Percentiles rank a stretch among this genome's conserved stretches.
Evolutionary conservation across 2,888 invertebrate species (phyloP).

Genomic region (Glomeris marginata): DNA sequence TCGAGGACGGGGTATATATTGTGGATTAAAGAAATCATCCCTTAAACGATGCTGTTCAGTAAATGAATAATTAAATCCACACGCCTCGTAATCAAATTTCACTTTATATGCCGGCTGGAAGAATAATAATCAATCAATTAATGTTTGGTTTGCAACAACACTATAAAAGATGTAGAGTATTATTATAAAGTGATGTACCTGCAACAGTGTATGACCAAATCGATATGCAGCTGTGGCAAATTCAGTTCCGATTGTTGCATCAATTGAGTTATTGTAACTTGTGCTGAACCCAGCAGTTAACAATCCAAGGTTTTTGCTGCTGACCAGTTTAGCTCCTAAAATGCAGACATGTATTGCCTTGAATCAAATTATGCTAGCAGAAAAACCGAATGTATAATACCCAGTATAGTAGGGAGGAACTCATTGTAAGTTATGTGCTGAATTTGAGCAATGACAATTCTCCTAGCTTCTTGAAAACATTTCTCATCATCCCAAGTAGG

Average conservation of each 20-base stretch:
- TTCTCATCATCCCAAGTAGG: slow-evolving; percentile 14
- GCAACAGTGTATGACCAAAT: slow-evolving; percentile 11
- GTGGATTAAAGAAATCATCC: slow-evolving; percentile 5
- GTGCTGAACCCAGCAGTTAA: background rate
- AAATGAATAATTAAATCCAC: too few species aligned
- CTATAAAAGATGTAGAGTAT: background rate
- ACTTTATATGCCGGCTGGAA: too few species aligned
- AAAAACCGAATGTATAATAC: slow-evolving; percentile 18
- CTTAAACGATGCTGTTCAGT: background rate
- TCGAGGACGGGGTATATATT: slow-evolving; percentile 1
- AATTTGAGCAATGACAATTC: slow-evolving; percentile 16
- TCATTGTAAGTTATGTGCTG: slow-evolving; percentile 27
- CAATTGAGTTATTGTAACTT: background rate
- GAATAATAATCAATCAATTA: background rate
- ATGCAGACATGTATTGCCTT: background rate
- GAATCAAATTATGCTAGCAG: background rate
- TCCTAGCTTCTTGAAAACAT: slow-evolving; percentile 11
- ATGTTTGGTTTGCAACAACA: background rate
- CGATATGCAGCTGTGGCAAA: slow-evolving; percentile 13
- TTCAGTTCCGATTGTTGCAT: slow-evolving; percentile 9
- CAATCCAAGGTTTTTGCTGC: background rate
- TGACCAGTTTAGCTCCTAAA: background rate
- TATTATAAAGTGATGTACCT: too few species aligned
- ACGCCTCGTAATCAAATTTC: too few species aligned
- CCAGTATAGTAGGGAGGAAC: slow-evolving; percentile 23